phyloP scores from a whole-genome alignment of 2,113 vertebrate species.

The Caracal caracal region DNA sequence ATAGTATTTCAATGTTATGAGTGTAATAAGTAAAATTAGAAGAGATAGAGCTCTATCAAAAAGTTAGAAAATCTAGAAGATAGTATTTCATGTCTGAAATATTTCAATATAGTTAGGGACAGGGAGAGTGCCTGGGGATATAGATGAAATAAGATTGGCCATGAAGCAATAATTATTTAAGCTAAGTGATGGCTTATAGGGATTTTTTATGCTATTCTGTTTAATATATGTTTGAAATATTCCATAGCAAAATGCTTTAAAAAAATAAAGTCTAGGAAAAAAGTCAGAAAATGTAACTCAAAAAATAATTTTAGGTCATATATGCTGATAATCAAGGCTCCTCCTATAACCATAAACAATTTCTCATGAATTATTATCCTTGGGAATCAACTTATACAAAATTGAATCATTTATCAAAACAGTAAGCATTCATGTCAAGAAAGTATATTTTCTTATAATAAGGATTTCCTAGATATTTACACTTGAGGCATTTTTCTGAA shows the following conservation, averaged over 20 bases:
- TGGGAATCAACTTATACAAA: background rate
- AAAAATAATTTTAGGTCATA: background rate
- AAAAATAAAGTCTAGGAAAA: background rate
- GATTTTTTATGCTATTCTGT: background rate
- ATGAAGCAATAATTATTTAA: background rate
- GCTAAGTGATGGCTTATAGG: background rate
- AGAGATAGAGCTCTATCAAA: background rate
- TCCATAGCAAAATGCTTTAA: conserved; percentile 7
- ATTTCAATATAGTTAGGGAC: background rate
- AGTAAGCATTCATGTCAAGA: background rate
- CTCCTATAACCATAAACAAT: background rate
- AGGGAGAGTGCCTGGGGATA: background rate
- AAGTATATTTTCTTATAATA: conserved; percentile 1
- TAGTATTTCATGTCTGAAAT: background rate
- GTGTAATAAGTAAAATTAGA: background rate
- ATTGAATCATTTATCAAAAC: background rate
- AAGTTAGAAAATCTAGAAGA: background rate
- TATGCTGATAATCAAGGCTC: background rate
- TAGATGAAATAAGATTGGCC: background rate
- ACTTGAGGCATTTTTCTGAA: background rate
- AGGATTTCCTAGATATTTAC: conserved; percentile 17
- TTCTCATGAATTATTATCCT: background rate
- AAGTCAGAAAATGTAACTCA: background rate
- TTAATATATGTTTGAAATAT: conserved; percentile 16
- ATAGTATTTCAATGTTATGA: background rate